Conservation (phyloP, 2,113 vertebrate genomes). For the Chamaetylas fuelleborni region DNA sequence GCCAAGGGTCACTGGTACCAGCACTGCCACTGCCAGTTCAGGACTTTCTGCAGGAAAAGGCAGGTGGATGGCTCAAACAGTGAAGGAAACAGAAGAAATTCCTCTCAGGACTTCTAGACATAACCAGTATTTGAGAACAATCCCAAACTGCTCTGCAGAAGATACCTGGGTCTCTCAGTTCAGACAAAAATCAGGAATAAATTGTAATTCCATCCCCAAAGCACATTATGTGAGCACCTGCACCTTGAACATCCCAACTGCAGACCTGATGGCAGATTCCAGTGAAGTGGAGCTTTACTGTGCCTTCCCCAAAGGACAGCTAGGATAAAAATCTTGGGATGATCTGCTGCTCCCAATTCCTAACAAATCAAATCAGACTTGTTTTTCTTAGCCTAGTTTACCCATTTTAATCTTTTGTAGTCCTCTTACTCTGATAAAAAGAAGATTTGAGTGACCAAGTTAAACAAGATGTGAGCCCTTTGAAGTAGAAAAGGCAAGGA, state of each 20-base stretch:
- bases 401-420: not conserved
- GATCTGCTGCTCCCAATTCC: not conserved
- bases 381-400: not conserved
- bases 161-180: not conserved
- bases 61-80: not conserved
- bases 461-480: not conserved
- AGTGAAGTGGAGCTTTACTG: not conserved
- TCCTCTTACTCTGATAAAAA: not conserved
- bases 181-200: not conserved
- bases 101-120: not conserved
- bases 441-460: not conserved
- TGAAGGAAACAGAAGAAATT: not conserved
- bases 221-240: accelerated
- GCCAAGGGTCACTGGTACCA: not conserved
- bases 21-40: not conserved
- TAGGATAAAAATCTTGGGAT: not conserved
- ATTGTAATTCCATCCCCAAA: not conserved
- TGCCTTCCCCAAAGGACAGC: not conserved
- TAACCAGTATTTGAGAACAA: not conserved
- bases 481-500: not conserved
- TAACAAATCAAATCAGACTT: not conserved
- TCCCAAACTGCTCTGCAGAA: not conserved
- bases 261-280: accelerated
- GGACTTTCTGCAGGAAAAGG: not conserved
- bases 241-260: accelerated